Evolutionary conservation across 2,888 invertebrate species (phyloP).

Genomic region (Cartodere bifasciata): DNA sequence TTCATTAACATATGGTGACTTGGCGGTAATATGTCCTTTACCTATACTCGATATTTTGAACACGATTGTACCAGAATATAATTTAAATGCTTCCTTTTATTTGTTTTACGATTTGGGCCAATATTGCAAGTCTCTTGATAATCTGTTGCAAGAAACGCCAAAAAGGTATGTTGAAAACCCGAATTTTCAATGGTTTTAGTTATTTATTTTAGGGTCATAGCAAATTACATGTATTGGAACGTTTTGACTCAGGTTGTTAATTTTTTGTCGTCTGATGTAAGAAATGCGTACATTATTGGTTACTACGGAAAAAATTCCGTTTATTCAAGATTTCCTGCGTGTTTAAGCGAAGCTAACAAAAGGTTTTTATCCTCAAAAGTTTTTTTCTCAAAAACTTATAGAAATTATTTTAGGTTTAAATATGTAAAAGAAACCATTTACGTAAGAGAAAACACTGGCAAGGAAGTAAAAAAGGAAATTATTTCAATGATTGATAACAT

Average conservation of each 20-base stretch:
- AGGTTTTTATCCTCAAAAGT: too few species aligned
- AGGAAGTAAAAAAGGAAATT: slow-evolving; percentile 15
- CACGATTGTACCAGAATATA: too few species aligned
- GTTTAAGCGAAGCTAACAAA: slow-evolving; percentile 16
- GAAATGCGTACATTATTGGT: slow-evolving; percentile 14
- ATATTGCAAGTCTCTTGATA: slow-evolving; percentile 18
- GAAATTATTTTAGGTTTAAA: too few species aligned
- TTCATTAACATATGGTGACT: too few species aligned
- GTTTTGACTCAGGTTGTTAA: slow-evolving; percentile 18
- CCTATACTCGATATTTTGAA: too few species aligned
- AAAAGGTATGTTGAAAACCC: slow-evolving; percentile 22
- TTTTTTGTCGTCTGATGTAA: slow-evolving; percentile 14
- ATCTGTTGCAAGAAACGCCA: slow-evolving; percentile 17
- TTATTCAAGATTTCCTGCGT: slow-evolving; percentile 14
- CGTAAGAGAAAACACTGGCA: slow-evolving; percentile 18
- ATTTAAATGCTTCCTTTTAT: too few species aligned
- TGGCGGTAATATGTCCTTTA: too few species aligned
- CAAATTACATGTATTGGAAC: slow-evolving; percentile 25
- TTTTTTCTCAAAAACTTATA: too few species aligned
- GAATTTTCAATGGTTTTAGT: not conserved
- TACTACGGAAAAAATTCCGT: slow-evolving; percentile 14
- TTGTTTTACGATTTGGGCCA: too few species aligned
- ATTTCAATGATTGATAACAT: slow-evolving; percentile 18
- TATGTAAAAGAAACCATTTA: slow-evolving; percentile 23
- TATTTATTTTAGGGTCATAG: slow-evolving; percentile 18